Percentiles rank a stretch among this genome's conserved stretches.
phyloP scores from a whole-genome alignment of 1,140 invertebrate species.

The Whitmania pigra region DNA sequence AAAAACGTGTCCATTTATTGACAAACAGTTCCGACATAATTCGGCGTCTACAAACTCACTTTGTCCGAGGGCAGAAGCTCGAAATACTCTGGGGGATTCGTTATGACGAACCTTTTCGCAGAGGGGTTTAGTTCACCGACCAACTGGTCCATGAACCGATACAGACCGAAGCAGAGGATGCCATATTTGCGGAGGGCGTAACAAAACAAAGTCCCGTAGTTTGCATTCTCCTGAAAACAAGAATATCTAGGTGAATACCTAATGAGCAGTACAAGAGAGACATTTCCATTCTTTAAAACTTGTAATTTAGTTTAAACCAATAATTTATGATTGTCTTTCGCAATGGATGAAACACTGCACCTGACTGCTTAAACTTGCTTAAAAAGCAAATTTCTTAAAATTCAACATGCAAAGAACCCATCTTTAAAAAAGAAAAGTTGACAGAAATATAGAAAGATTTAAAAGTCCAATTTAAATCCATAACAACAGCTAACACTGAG shows the following conservation, averaged over 20 bases:
- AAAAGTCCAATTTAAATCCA: too few species aligned
- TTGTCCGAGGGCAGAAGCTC: slow-evolving; percentile 88
- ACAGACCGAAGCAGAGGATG: slow-evolving; percentile 97
- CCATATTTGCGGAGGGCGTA: slow-evolving; percentile 89
- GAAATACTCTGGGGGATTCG: slow-evolving; percentile 96
- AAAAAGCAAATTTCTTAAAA: too few species aligned
- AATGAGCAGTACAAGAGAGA: too few species aligned
- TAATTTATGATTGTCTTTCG: too few species aligned
- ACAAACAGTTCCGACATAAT: not conserved
- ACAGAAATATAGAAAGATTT: too few species aligned
- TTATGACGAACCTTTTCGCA: slow-evolving; percentile 97
- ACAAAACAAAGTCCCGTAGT: slow-evolving; percentile 73
- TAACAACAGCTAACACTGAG: slow-evolving; percentile 59
- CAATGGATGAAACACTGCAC: too few species aligned
- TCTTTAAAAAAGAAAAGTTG: too few species aligned
- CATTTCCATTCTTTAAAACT: too few species aligned
- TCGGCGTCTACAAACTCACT: slow-evolving; percentile 45
- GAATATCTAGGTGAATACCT: too few species aligned
- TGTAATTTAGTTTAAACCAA: too few species aligned
- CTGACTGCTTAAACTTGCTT: too few species aligned
- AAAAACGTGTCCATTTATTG: not conserved
- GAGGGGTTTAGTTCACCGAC: slow-evolving; percentile 49
- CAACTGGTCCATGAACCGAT: slow-evolving; percentile 54
- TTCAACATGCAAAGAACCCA: too few species aligned
- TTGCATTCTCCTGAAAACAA: slow-evolving; percentile 39